Conservation (phyloP, 2,113 vertebrate species). For the Pycnonotus jocosus region DNA sequence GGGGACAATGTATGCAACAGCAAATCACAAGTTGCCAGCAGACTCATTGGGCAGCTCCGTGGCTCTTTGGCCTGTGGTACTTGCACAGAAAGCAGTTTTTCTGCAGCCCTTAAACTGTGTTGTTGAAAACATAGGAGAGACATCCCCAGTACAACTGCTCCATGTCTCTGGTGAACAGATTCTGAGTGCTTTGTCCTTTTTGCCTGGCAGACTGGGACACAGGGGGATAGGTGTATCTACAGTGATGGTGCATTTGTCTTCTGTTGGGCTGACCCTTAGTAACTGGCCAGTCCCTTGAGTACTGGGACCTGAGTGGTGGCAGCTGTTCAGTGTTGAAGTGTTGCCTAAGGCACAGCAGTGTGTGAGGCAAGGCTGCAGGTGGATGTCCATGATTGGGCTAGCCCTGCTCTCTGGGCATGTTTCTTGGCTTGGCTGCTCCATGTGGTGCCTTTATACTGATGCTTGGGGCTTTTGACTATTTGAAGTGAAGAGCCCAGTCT, state of each 20-base stretch:
- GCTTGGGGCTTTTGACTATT: background rate
- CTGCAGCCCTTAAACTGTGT: background rate
- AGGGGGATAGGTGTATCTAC: fast-evolving
- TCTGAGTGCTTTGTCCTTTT: background rate
- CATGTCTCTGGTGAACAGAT: background rate
- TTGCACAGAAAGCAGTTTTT: background rate
- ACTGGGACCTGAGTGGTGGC: background rate
- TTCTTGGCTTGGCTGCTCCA: background rate
- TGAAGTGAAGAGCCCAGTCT: background rate
- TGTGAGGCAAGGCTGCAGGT: background rate
- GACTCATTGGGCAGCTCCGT: background rate
- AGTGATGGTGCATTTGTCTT: fast-evolving
- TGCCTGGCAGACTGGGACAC: background rate
- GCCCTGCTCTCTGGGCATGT: background rate
- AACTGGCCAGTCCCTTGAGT: background rate
- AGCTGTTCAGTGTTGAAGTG: background rate
- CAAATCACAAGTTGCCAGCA: background rate
- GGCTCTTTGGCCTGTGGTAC: background rate
- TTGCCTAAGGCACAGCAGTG: background rate
- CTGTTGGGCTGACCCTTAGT: background rate
- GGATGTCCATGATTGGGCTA: background rate
- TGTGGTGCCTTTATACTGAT: background rate
- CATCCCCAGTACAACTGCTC: background rate
- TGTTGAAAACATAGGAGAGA: background rate
- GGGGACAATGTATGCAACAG: conserved; percentile 25